A percentile compares a stretch with the other conserved stretches of the same genome.
These are phyloP conservation scores for Euwallacea similis DNA, from an alignment of 1,140 invertebrate species.

Conservation along the genomic window DNA sequence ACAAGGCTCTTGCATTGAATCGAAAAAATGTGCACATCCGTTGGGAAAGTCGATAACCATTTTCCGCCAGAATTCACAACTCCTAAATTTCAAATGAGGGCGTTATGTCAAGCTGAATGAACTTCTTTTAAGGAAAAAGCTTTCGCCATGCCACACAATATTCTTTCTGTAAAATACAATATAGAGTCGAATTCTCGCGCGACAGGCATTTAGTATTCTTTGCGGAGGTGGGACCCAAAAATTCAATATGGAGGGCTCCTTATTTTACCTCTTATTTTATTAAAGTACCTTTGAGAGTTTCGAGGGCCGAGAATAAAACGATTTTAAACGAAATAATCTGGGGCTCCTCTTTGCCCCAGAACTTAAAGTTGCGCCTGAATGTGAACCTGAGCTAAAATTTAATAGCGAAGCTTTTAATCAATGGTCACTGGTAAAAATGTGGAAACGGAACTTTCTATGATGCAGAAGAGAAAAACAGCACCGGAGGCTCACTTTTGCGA, in stretches of 20 bases:
- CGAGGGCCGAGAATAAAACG: background rate
- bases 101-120: slow-evolving; percentile 25
- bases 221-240: no score
- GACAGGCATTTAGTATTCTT: no score
- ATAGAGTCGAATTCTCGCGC: background rate
- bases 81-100: slow-evolving; percentile 22
- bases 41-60: slow-evolving; percentile 13
- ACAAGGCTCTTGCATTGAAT: background rate
- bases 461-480: no score
- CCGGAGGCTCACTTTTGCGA: no score
- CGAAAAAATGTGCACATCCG: slow-evolving; percentile 6
- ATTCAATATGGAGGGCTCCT: no score
- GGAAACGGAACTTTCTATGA: no score
- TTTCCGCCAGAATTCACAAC: slow-evolving; percentile 20
- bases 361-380: background rate
- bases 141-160: background rate
- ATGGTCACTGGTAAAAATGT: no score
- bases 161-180: background rate
- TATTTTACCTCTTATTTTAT: no score
- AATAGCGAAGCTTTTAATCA: no score
- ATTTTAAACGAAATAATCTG: background rate
- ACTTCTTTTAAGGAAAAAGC: slow-evolving; percentile 19
- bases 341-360: background rate
- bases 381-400: no score
- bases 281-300: background rate